Conservation (phyloP, 1,140 invertebrate species). For the Trissolcus basalis region DNA sequence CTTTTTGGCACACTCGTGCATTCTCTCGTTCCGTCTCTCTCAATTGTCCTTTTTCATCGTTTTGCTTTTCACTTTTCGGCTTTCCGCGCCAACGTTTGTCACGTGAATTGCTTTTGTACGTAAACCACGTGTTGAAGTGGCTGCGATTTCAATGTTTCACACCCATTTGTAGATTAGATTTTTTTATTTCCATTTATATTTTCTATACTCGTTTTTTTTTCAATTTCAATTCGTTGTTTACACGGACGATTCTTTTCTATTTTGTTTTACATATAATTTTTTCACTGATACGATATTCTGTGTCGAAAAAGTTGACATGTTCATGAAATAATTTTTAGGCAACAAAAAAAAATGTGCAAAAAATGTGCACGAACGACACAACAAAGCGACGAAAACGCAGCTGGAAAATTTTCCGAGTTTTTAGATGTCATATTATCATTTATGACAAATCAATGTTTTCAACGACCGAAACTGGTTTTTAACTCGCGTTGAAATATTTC, state of each 20-base stretch:
- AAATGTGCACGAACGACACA: neutral
- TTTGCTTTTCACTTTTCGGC: slow-evolving; percentile 48
- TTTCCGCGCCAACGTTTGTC: slow-evolving; percentile 50
- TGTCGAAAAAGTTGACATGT: too few relatives aligned
- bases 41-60: neutral
- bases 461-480: slow-evolving; percentile 48
- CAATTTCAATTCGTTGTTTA: neutral
- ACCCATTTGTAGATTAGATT: slow-evolving; percentile 4
- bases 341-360: neutral
- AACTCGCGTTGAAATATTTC: slow-evolving; percentile 23
- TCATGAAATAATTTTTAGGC: too few relatives aligned
- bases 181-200: neutral
- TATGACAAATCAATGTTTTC: slow-evolving; percentile 46
- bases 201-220: neutral
- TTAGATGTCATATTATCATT: slow-evolving; percentile 27
- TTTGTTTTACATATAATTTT: too few relatives aligned
- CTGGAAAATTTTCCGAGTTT: slow-evolving; percentile 38
- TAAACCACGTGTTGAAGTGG: slow-evolving; percentile 36
- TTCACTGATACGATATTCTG: too few relatives aligned
- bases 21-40: slow-evolving; percentile 28
- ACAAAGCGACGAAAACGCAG: neutral
- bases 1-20: slow-evolving; percentile 54
- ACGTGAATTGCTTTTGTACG: slow-evolving; percentile 36
- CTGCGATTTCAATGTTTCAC: slow-evolving; percentile 9
- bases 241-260: too few relatives aligned